Base-by-base conservation (phyloP, 1,140 invertebrate genomes). In the Leguminivora glycinivorella region DNA sequence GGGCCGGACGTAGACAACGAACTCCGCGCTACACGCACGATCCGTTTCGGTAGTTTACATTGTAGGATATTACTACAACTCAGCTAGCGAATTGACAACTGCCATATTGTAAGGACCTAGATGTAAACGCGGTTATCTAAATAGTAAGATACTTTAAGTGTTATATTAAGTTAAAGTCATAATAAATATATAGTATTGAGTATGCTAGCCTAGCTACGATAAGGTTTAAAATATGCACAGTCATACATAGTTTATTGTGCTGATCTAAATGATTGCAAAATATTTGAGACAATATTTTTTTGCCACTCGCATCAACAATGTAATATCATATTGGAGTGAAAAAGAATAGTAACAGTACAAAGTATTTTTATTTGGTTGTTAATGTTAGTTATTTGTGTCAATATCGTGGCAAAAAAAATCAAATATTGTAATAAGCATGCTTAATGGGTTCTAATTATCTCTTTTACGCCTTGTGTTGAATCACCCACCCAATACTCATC, bases 61-160 rank as follows among this genome's bases (percentile, higher is more conserved):
- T 76, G 43, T 73, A 72, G 56, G 56, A 68, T 52, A 52, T 22
- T 67, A 71, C 76, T 78, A 87, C 88, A 91, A 91, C 85, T 83
- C 87, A 90, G 89, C 87, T 91, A 91, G 87, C 88, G 83, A 85
- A 85, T 87, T 86, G 83, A 89, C 85, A 89, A 91, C 89, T 91
- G 89, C 89, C 89, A 91, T 91, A 91, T 85, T 84, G 82, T 91
- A 89, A 91, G 87, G 77, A 89, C 80, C 75, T 87, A 89, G 85
- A 74, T 82, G 69, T 84, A 84, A 83, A 76, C 83, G 80, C 78
- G 78, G 73, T 29, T 63, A 63, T 80, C 78, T 83, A 84, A 80
- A 81, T 85, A 75, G 73, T 79, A 78, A 71, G 72, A 71, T 85
- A 83, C 78, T 70, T 74, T 77, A 83, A 84, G 71, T 79, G 73